Evolutionary conservation across 1,140 invertebrate genomes (phyloP).

Genomic region (Saccostrea echinata): DNA sequence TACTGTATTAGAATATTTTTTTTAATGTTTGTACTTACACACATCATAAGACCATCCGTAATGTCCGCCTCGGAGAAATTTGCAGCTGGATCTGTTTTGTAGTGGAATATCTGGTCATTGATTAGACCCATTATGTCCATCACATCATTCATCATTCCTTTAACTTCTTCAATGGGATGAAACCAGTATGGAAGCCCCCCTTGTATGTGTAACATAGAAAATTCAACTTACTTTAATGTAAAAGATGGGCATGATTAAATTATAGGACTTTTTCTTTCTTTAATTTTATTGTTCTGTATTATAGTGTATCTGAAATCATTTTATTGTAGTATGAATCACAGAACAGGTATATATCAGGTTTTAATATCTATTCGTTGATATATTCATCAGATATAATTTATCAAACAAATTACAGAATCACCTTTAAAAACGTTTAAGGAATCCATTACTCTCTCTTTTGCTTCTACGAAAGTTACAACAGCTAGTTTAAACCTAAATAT

Average conservation of each 20-base stretch:
- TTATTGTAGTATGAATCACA: too few species aligned
- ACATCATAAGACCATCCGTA: conserved; percentile 45
- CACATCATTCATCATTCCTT: conserved; percentile 44
- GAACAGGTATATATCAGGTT: too few species aligned
- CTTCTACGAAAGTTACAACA: conserved; percentile 51
- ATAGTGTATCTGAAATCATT: too few species aligned
- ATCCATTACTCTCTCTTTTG: conserved; percentile 51
- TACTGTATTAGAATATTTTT: too few species aligned
- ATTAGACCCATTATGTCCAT: conserved; percentile 40
- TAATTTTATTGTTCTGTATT: neutral
- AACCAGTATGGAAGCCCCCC: conserved; percentile 54
- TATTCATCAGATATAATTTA: neutral
- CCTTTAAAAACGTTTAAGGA: conserved; percentile 53
- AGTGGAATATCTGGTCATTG: neutral
- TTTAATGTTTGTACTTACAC: conserved; percentile 22
- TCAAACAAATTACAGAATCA: neutral
- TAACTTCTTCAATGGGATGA: conserved; percentile 44
- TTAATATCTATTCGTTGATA: too few species aligned
- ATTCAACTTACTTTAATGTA: neutral
- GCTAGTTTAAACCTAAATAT: conserved; percentile 51
- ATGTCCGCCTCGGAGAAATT: neutral
- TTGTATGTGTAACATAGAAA: neutral
- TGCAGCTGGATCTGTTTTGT: neutral
- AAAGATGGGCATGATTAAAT: neutral
- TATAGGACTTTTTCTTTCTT: neutral